Evolutionary conservation across 2,888 invertebrate species (phyloP).

Genomic region (Formica aserva): DNA sequence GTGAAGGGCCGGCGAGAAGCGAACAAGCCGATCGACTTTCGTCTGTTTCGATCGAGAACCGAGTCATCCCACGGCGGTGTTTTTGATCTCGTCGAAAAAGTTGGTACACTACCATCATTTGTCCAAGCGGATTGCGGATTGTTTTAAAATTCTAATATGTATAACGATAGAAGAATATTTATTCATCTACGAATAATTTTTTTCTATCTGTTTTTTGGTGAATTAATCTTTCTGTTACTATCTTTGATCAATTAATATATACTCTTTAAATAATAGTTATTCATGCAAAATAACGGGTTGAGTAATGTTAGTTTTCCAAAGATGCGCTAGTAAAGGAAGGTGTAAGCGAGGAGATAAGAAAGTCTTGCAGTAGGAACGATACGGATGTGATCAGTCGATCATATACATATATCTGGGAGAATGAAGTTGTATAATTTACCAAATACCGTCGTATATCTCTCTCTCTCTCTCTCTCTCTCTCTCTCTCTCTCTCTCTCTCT

Average conservation of each 20-base stretch:
- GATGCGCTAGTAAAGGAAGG: background rate
- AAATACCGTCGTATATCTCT: constrained; percentile 42
- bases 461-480: too few species aligned
- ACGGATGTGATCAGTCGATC: constrained; percentile 61
- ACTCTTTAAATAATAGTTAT: background rate
- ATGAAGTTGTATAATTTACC: constrained; percentile 74
- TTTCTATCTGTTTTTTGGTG: background rate
- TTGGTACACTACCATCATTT: constrained; percentile 29
- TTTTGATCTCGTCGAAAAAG: constrained; percentile 46
- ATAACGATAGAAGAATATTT: background rate
- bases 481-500: too few species aligned
- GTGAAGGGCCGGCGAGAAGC: constrained; percentile 35
- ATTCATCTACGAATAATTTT: background rate
- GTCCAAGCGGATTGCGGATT: background rate
- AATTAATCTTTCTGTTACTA: background rate
- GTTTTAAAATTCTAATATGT: background rate
- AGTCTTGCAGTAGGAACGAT: background rate
- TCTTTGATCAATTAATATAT: background rate
- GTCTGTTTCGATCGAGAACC: constrained; percentile 31
- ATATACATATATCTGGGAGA: constrained; percentile 36
- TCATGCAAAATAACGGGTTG: background rate
- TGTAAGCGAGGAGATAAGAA: constrained; percentile 26
- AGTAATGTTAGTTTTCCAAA: constrained; percentile 14
- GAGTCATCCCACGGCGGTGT: constrained; percentile 40
- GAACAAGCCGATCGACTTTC: constrained; percentile 18